phyloP scores from a whole-genome alignment of 1,140 invertebrate species.

The Mylabris phalerata region DNA sequence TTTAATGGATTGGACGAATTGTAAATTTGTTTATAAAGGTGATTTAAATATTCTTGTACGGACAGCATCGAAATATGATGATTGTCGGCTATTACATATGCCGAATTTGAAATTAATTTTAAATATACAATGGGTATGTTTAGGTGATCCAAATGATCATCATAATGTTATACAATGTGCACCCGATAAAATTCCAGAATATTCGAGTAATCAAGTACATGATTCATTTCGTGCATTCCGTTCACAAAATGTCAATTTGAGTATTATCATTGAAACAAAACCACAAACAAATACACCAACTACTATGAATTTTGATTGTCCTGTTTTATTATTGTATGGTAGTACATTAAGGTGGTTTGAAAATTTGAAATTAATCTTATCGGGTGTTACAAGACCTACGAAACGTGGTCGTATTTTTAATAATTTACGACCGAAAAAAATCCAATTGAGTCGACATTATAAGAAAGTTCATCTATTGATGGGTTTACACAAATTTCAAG shows the following conservation, averaged over 20 bases:
- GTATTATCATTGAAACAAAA: slow-evolving; percentile 84
- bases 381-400: slow-evolving; percentile 89
- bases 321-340: slow-evolving; percentile 79
- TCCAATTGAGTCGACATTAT: slow-evolving; percentile 90
- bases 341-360: slow-evolving; percentile 93
- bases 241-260: slow-evolving; percentile 87
- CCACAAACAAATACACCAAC: slow-evolving; percentile 31
- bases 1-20: slow-evolving; percentile 93
- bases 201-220: slow-evolving; percentile 89
- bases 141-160: slow-evolving; percentile 92
- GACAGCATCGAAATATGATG: slow-evolving; percentile 98
- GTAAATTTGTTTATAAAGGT: slow-evolving; percentile 80
- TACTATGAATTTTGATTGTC: slow-evolving; percentile 58
- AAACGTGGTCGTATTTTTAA: slow-evolving; percentile 82
- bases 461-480: slow-evolving; percentile 79
- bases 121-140: slow-evolving; percentile 84
- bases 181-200: slow-evolving; percentile 93
- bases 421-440: slow-evolving; percentile 75
- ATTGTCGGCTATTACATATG: slow-evolving; percentile 85
- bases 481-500: slow-evolving; percentile 82
- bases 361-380: slow-evolving; percentile 91
- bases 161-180: slow-evolving; percentile 94
- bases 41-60: slow-evolving; percentile 83
- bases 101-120: slow-evolving; percentile 81
- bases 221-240: slow-evolving; percentile 87